A percentile compares a stretch with the other conserved stretches of the same genome.
These are phyloP conservation scores for Coenobita brevimanus DNA, from an alignment of 1,140 invertebrate genomes.

Conservation along the genomic window DNA sequence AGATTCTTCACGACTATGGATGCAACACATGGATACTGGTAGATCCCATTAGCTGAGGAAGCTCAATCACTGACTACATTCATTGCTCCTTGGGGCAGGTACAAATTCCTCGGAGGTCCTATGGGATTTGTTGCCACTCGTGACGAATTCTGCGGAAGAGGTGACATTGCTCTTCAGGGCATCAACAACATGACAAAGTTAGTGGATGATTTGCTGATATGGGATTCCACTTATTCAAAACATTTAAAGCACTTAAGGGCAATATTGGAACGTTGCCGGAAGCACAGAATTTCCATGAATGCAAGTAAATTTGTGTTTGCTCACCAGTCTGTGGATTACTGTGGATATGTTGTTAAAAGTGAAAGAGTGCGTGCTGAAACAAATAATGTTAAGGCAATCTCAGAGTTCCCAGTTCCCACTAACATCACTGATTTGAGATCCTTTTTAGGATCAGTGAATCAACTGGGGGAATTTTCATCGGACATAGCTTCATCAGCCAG, in stretches of 20 bases:
- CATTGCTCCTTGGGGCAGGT: slow-evolving; percentile 71
- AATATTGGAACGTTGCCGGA: background rate
- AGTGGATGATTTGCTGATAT: background rate
- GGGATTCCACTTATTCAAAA: slow-evolving; percentile 3
- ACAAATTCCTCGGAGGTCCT: slow-evolving; percentile 70
- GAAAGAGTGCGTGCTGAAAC: background rate
- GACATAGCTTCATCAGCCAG: slow-evolving; percentile 5
- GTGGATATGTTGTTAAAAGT: background rate
- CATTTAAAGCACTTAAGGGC: background rate
- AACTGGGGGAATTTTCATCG: slow-evolving; percentile 12
- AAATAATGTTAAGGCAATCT: background rate
- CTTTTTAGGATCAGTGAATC: slow-evolving; percentile 20
- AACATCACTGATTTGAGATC: slow-evolving; percentile 15
- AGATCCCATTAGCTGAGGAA: slow-evolving; percentile 69
- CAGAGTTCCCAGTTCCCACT: slow-evolving; percentile 9
- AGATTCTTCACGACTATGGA: slow-evolving; percentile 69
- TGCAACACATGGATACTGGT: slow-evolving; percentile 71
- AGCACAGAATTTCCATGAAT: slow-evolving; percentile 26
- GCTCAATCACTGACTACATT: slow-evolving; percentile 70
- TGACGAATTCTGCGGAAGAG: slow-evolving; percentile 5
- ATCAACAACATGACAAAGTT: background rate
- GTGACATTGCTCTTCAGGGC: background rate
- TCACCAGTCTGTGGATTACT: background rate
- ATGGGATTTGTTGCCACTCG: slow-evolving; percentile 70
- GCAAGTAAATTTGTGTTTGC: background rate